Percentiles rank a stretch among this genome's conserved stretches.
phyloP scores from a whole-genome alignment of 2,797 vertebrate species.

The Sebastes variabilis region DNA sequence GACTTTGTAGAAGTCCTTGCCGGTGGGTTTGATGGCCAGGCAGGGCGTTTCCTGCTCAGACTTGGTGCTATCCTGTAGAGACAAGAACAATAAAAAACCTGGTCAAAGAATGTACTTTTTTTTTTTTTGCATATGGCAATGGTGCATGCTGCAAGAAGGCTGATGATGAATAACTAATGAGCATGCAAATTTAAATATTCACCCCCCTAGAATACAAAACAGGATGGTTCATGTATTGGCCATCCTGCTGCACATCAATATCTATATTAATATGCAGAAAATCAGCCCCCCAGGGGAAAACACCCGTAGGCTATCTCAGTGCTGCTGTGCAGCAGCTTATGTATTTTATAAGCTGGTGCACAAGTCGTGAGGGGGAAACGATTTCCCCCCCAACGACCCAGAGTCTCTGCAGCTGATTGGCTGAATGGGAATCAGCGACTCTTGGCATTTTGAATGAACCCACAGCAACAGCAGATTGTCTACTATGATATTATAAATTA shows the following conservation, averaged over 20 bases:
- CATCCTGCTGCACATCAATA: constrained; percentile 2
- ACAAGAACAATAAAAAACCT: neutral
- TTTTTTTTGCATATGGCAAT: neutral
- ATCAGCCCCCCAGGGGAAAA: neutral
- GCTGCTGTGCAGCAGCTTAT: constrained; percentile 20
- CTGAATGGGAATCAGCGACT: constrained; percentile 14
- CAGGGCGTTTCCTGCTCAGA: constrained; percentile 79
- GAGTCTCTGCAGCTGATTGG: constrained; percentile 65
- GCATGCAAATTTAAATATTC: neutral
- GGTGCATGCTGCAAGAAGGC: neutral
- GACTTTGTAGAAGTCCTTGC: constrained; percentile 96
- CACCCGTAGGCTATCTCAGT: neutral
- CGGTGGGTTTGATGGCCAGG: constrained; percentile 83
- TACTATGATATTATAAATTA: neutral
- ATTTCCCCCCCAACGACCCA: constrained; percentile 50
- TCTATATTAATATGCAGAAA: constrained; percentile 27
- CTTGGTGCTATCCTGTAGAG: constrained; percentile 73
- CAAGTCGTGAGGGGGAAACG: neutral
- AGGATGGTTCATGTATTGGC: neutral
- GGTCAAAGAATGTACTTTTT: neutral
- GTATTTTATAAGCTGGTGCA: constrained; percentile 36
- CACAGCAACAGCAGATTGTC: constrained; percentile 22
- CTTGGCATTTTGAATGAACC: constrained; percentile 41
- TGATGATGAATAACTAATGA: neutral
- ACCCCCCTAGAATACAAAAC: neutral